Evolutionary conservation across 1,140 invertebrate species (phyloP).

Genomic region (Apis laboriosa): DNA sequence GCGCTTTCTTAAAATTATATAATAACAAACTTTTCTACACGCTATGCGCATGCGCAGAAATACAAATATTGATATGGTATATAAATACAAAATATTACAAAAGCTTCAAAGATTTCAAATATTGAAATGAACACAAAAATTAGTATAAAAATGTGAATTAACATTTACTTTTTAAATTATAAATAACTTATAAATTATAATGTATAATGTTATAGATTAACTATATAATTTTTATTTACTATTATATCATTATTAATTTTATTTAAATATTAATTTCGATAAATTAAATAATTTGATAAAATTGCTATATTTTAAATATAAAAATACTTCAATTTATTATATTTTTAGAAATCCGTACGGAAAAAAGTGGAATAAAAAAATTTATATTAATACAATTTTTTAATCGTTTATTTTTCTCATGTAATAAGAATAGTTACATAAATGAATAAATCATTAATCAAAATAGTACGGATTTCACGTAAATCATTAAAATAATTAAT

Average conservation of each 20-base stretch:
- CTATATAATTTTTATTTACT: background rate
- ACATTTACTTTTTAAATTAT: too few relatives aligned
- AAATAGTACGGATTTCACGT: constrained; percentile 39
- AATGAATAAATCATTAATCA: constrained; percentile 42
- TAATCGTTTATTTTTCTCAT: constrained; percentile 52
- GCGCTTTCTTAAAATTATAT: background rate
- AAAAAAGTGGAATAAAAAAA: background rate
- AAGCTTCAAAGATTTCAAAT: too few relatives aligned
- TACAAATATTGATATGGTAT: background rate
- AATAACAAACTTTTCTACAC: background rate
- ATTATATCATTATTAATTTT: background rate
- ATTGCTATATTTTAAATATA: background rate
- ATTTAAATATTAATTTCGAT: too few relatives aligned
- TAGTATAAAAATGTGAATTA: too few relatives aligned
- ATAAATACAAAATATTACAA: background rate
- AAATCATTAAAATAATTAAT: constrained; percentile 45
- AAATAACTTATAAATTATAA: too few relatives aligned
- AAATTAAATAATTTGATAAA: background rate
- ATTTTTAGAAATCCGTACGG: background rate
- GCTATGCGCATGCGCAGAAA: background rate
- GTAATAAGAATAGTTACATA: constrained; percentile 51
- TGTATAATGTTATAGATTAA: background rate
- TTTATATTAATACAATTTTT: constrained; percentile 12
- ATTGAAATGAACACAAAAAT: too few relatives aligned
- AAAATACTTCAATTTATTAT: background rate